Conservation (phyloP, 2,797 vertebrate genomes). For the Distichodus sexfasciatus region DNA sequence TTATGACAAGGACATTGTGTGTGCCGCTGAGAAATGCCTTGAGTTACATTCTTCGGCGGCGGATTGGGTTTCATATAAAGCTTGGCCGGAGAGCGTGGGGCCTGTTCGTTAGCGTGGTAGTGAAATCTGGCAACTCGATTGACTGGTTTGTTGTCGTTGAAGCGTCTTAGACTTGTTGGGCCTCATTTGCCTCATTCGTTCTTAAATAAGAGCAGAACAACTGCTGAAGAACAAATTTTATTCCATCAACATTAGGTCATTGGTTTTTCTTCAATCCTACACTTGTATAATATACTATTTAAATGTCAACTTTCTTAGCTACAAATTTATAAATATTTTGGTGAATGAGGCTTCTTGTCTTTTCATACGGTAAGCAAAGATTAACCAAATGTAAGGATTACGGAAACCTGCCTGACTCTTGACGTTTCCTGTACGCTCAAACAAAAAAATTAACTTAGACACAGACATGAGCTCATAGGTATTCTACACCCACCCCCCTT, state of each 20-base stretch:
- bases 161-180: too few relatives aligned
- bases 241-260: too few relatives aligned
- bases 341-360: too few relatives aligned
- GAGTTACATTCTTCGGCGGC: constrained; percentile 40
- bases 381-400: too few relatives aligned
- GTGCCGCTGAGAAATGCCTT: constrained; percentile 12
- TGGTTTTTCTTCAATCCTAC: too few relatives aligned
- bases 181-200: not conserved
- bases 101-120: not conserved
- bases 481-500: constrained; percentile 47
- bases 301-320: too few relatives aligned
- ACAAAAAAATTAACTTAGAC: constrained; percentile 31
- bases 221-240: too few relatives aligned
- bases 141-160: too few relatives aligned
- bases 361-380: too few relatives aligned
- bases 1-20: constrained; percentile 33
- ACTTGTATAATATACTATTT: too few relatives aligned
- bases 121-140: too few relatives aligned
- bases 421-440: constrained; percentile 19
- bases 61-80: constrained; percentile 38
- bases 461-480: constrained; percentile 51
- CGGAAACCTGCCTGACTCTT: not conserved
- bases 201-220: not conserved
- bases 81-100: not conserved
- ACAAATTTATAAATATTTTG: too few relatives aligned